Percentiles rank a stretch among this genome's conserved stretches.
Evolutionary conservation across 2,797 vertebrate species (phyloP).

Genomic region (Ctenopoma multispine): DNA sequence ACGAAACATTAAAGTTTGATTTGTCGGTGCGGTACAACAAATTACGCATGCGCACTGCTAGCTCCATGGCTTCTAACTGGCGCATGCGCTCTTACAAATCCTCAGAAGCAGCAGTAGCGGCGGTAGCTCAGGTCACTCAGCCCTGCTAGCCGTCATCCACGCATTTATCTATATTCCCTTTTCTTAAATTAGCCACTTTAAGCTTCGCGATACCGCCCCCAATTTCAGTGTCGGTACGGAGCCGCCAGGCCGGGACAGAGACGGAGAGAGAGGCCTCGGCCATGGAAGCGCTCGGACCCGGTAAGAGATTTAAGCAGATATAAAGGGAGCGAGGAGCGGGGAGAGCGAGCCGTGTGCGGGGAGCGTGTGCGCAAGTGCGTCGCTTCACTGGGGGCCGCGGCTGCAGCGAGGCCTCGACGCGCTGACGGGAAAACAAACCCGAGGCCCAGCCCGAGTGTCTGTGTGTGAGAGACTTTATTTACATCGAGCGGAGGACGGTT

Average conservation of each 20-base stretch:
- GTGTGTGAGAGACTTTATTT: conserved; percentile 24
- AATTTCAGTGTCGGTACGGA: conserved; percentile 91
- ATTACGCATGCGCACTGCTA: conserved; percentile 68
- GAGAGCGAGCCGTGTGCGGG: conserved; percentile 60
- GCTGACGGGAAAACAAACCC: conserved; percentile 71
- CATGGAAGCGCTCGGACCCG: conserved; percentile 99
- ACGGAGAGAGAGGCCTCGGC: conserved; percentile 92
- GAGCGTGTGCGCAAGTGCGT: conserved; percentile 63
- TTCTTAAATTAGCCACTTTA: conserved; percentile 87
- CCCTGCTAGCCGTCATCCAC: conserved; percentile 78
- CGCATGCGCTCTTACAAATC: conserved; percentile 84
- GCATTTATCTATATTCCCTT: conserved; percentile 77
- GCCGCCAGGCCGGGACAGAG: conserved; percentile 92
- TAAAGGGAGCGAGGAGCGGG: conserved; percentile 7
- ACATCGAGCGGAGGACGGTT: conserved; percentile 9
- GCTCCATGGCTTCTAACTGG: conserved; percentile 25
- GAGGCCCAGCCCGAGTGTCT: conserved; percentile 65
- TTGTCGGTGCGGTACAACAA: conserved; percentile 22
- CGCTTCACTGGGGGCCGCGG: conserved; percentile 83
- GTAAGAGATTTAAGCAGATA: conserved; percentile 82
- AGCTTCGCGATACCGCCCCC: conserved; percentile 92
- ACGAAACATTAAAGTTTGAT: conserved; percentile 15
- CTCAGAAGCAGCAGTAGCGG: conserved; percentile 58
- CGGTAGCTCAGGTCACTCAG: conserved; percentile 74
- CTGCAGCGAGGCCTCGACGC: conserved; percentile 80